Evolutionary conservation across 2,888 invertebrate species (phyloP).

Genomic region (Vandiemenella viatica): DNA sequence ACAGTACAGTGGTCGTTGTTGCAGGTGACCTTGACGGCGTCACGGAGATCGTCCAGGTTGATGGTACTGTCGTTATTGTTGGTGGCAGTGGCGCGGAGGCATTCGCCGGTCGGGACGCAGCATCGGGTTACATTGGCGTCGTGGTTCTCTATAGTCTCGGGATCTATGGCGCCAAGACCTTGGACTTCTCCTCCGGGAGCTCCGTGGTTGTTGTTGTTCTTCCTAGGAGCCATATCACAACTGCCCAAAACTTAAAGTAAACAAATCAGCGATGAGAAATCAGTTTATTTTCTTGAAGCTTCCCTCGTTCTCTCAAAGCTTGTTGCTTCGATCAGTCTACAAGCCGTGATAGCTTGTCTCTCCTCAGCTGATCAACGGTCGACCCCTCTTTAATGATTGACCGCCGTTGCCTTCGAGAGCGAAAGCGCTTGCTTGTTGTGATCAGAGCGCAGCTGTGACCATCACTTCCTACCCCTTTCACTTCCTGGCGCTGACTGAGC

Average conservation of each 20-base stretch:
- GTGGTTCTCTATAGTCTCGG: slow-evolving; percentile 20
- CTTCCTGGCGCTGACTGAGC: slow-evolving; percentile 1
- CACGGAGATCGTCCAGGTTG: slow-evolving; percentile 52
- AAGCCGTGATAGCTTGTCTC: too few relatives aligned
- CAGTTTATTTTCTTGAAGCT: too few relatives aligned
- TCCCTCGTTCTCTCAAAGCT: neutral
- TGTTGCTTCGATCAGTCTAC: too few relatives aligned
- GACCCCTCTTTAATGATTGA: too few relatives aligned
- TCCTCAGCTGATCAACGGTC: too few relatives aligned
- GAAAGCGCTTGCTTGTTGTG: neutral
- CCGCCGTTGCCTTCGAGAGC: too few relatives aligned
- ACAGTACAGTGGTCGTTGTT: slow-evolving; percentile 83
- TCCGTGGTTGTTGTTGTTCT: slow-evolving; percentile 9
- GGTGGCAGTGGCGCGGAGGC: slow-evolving; percentile 43
- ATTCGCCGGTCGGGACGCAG: slow-evolving; percentile 70
- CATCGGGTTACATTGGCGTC: slow-evolving; percentile 47
- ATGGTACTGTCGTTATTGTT: slow-evolving; percentile 38
- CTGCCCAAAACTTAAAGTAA: slow-evolving; percentile 23
- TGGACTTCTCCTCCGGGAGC: too few relatives aligned
- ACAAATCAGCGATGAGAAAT: too few relatives aligned
- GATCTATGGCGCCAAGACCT: slow-evolving; percentile 16
- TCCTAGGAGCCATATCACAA: slow-evolving; percentile 16
- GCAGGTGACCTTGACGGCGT: slow-evolving; percentile 79
- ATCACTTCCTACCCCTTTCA: neutral
- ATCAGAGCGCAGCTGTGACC: neutral